These are phyloP conservation scores for Leptinotarsa tumamoca DNA, from an alignment of 2,888 invertebrate genomes.

Conservation along the genomic window DNA sequence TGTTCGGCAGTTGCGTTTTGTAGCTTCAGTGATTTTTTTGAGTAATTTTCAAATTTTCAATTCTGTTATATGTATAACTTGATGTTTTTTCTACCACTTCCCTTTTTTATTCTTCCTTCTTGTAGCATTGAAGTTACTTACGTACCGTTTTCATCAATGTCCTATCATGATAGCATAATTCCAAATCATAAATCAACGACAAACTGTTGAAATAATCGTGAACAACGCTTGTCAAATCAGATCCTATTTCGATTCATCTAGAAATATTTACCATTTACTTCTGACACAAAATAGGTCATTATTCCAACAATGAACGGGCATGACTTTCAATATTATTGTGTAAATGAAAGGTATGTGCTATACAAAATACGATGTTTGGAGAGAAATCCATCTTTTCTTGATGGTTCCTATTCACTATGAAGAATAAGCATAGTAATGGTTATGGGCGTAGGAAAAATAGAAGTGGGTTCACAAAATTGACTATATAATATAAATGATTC, in stretches of 20 bases:
- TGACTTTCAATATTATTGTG: constrained; percentile 4
- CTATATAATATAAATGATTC: too few relatives aligned
- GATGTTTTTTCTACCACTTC: too few relatives aligned
- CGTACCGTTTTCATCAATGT: neutral
- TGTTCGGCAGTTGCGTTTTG: too few relatives aligned
- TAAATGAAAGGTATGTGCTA: neutral
- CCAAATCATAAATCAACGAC: neutral
- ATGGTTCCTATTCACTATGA: neutral
- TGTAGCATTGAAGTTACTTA: too few relatives aligned
- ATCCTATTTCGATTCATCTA: neutral
- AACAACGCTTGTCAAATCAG: neutral
- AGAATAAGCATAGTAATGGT: neutral
- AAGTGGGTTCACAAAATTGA: neutral
- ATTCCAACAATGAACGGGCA: constrained; percentile 1
- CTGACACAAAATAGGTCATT: constrained; percentile 10
- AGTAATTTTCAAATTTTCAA: too few relatives aligned
- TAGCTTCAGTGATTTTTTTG: too few relatives aligned
- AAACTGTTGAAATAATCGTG: neutral
- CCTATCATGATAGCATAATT: neutral
- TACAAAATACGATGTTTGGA: neutral
- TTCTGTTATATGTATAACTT: too few relatives aligned
- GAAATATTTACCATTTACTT: constrained; percentile 8
- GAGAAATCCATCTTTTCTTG: constrained; percentile 12
- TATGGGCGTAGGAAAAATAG: neutral
- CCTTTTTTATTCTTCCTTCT: too few relatives aligned